Evolutionary conservation across 2,888 invertebrate genomes (phyloP), one percentile per base, ranked within the genome.

Genomic region (Atherix ibis): DNA sequence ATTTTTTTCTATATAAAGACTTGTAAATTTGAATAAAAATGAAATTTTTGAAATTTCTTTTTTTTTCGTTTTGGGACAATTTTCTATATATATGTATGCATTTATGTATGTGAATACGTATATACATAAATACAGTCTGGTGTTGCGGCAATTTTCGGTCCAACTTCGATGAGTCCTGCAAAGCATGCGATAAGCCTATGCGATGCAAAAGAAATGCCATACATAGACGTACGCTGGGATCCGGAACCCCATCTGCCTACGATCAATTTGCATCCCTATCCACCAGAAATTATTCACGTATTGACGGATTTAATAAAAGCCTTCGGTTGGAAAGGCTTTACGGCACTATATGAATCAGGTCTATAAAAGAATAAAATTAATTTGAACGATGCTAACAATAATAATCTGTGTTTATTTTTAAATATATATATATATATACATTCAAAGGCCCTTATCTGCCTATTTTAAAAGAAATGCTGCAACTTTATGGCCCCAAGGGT

Each of bases 81-180:
- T n/a, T n/a, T n/a, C n/a, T n/a, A n/a, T n/a, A n/a, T n/a, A n/a
- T n/a, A n/a, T n/a, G n/a, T n/a, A n/a, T n/a, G n/a, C n/a, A n/a
- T n/a, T n/a, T n/a, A n/a, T n/a, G n/a, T n/a, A n/a, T n/a, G n/a
- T n/a, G n/a, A n/a, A n/a, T n/a, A n/a, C n/a, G 22, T 22, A 10
- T 22, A 6, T 14, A 3, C 15, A 10, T 12, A 17, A 12, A 22
- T 40, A 1, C 18, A 72, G 73, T 64, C 62, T 22, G 84, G 84
- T 16, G 67, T 88, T 4, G 76, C 77, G 1, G 89, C 78, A 15
- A 67, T 92, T 36, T 79, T 92, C 51, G 91, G 91, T 1, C 88
- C 91, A 0, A 69, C 74, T 40, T 67, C 73, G 34, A 67, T 66
- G 41, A 63, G 66, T 28, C 68, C 77, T 1, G 68, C 83, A 4